These are phyloP conservation scores for Amphimallon solstitiale DNA, from an alignment of 2,888 invertebrate species.

Conservation along the genomic window DNA sequence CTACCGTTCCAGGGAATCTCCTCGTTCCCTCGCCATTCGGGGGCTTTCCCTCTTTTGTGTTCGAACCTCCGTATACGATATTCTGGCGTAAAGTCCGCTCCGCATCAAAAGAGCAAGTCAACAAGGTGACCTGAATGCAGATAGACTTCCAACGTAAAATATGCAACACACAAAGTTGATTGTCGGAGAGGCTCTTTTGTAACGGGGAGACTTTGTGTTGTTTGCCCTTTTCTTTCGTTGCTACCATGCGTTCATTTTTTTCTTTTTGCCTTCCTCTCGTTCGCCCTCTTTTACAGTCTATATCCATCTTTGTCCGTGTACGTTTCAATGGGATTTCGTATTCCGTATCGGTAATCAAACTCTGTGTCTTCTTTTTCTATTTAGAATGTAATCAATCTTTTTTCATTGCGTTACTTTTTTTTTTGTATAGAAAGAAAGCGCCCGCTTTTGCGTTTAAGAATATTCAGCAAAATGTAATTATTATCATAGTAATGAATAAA, in stretches of 20 bases:
- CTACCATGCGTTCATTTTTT: conserved; percentile 19
- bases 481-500: no score
- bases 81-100: conserved; percentile 27
- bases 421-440: no score
- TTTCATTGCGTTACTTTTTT: conserved; percentile 11
- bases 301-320: no score
- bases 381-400: conserved; percentile 33
- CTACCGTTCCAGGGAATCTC: conserved; percentile 7
- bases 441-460: background rate
- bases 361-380: conserved; percentile 31
- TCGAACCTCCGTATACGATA: conserved; percentile 20
- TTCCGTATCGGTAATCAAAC: conserved; percentile 37
- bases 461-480: no score
- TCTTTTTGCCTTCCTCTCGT: conserved; percentile 8
- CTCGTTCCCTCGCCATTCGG: conserved; percentile 26
- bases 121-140: conserved; percentile 61
- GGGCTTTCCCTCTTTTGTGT: conserved; percentile 26
- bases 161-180: conserved; percentile 45
- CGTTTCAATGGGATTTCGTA: conserved; percentile 30
- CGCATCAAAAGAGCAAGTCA: conserved; percentile 60
- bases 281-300: no score
- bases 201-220: conserved; percentile 33
- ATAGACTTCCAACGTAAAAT: conserved; percentile 53
- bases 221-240: conserved; percentile 36
- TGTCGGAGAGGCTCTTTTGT: conserved; percentile 42